Base-by-base conservation (phyloP, 2,888 invertebrate species). In the Apamea crenata region DNA sequence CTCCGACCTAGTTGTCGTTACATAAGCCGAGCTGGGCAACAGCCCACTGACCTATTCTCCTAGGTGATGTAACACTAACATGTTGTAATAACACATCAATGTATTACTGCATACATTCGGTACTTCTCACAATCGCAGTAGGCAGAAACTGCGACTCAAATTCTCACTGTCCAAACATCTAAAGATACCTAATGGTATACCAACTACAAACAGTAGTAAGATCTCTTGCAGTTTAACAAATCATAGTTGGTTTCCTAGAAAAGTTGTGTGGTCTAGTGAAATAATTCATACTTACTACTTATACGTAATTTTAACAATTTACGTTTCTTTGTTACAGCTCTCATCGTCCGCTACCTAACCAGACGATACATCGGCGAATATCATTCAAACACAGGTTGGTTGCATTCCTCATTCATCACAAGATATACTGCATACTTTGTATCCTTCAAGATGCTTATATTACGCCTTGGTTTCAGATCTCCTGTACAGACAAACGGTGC, bases 301-400 rank as follows among this genome's bases (percentile, higher is more conserved):
- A 50, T 47, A 10, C 10, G 8, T 56, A 50, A 53, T 81, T 29
- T 76, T 76, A 0, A 76, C 36, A 36, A 76, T 32, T 40, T 80
- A 59, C 2, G 7, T 77, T 12, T 77, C 21, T 61, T 95, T 95
- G 94, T 95, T 96, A 89, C 96, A 98, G 98, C 98, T 88, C 96
- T 98, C 76, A 98, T 98, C 80, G 98, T 98, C 6, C 97, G 98
- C 86, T 98, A 98, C 93, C 95, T 98, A 86, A 98, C 98, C 8
- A 97, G 98, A 92, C 96, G 98, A 91, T 98, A 97, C 94, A 98
- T 98, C 83, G 98, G 98, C 82, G 98, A 98, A 97, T 98, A 98
- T 94, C 97, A 98, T 91, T 98, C 98, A 90, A 98, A 98, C 92
- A 98, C 98, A 97, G 98, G 98, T 98, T 94, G 96, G 97, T 88